These are phyloP conservation scores for Drosophila ficusphila DNA, from an alignment of 1,140 invertebrate species.

Conservation along the genomic window DNA sequence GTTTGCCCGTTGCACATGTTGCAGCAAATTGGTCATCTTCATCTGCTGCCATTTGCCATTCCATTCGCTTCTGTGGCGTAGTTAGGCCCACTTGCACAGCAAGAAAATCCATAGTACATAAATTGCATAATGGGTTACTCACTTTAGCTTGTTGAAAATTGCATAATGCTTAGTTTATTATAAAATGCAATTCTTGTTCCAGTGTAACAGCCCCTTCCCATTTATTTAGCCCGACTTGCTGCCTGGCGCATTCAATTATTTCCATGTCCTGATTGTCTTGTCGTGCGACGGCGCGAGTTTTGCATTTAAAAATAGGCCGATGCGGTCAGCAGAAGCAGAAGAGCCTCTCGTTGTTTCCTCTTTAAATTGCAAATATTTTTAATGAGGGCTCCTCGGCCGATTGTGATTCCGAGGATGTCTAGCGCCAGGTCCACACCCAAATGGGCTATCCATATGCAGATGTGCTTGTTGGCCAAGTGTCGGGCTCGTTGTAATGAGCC, in stretches of 20 bases:
- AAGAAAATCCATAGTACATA: not conserved
- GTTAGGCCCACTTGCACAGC: not conserved
- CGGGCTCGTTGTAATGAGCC: slow-evolving; percentile 71
- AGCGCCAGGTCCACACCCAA: slow-evolving; percentile 52
- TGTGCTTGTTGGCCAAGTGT: slow-evolving; percentile 56
- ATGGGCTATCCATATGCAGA: slow-evolving; percentile 41
- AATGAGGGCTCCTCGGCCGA: slow-evolving; percentile 49
- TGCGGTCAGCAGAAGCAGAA: not conserved
- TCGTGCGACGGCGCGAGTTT: slow-evolving; percentile 69
- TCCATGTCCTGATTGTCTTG: slow-evolving; percentile 79
- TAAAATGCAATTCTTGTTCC: not conserved
- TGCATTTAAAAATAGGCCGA: slow-evolving; percentile 77
- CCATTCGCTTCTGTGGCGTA: slow-evolving; percentile 6
- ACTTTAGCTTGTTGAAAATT: not conserved
- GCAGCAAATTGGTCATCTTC: slow-evolving; percentile 79
- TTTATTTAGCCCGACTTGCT: not conserved
- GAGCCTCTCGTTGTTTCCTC: slow-evolving; percentile 27
- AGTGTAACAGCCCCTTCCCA: slow-evolving; percentile 1
- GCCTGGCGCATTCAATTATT: slow-evolving; percentile 77
- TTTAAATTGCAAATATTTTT: slow-evolving; percentile 77
- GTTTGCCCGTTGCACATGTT: slow-evolving; percentile 46
- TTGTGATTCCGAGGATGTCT: slow-evolving; percentile 16
- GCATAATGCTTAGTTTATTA: not conserved
- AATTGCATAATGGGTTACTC: no score
- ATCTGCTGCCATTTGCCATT: slow-evolving; percentile 56